Percentiles rank a stretch among this genome's conserved stretches.
These are phyloP conservation scores for Scylla paramamosain DNA, from an alignment of 1,140 invertebrate species.

Conservation along the genomic window DNA sequence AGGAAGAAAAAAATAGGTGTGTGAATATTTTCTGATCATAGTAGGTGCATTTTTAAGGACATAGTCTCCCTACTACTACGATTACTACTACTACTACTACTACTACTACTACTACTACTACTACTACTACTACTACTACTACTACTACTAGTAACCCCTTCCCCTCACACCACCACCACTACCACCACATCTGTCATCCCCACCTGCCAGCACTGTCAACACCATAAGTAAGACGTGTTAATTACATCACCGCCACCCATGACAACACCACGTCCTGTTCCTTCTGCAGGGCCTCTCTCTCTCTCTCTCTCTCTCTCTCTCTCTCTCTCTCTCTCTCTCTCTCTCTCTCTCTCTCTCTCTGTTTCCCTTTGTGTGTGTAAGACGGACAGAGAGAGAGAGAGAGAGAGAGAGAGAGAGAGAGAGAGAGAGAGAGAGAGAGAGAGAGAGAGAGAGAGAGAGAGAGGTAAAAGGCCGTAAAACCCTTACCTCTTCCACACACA, in stretches of 20 bases:
- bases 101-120: conserved; percentile 23
- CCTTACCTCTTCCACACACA: neutral
- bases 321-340: neutral
- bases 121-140: conserved; percentile 23
- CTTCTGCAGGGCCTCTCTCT: neutral
- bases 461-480: too few species aligned
- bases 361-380: neutral
- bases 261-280: neutral
- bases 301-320: neutral
- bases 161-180: neutral
- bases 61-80: neutral
- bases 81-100: neutral
- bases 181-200: neutral
- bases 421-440: neutral
- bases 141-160: neutral
- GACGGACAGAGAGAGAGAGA: too few species aligned
- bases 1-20: too few species aligned
- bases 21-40: too few species aligned
- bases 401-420: too few species aligned
- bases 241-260: neutral
- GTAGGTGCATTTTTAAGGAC: too few species aligned
- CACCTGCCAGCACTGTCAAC: too few species aligned
- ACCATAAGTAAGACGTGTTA: too few species aligned
- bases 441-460: neutral
- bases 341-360: neutral